phyloP scores from a whole-genome alignment of 2,113 vertebrate species.

The Pardalotus punctatus region DNA sequence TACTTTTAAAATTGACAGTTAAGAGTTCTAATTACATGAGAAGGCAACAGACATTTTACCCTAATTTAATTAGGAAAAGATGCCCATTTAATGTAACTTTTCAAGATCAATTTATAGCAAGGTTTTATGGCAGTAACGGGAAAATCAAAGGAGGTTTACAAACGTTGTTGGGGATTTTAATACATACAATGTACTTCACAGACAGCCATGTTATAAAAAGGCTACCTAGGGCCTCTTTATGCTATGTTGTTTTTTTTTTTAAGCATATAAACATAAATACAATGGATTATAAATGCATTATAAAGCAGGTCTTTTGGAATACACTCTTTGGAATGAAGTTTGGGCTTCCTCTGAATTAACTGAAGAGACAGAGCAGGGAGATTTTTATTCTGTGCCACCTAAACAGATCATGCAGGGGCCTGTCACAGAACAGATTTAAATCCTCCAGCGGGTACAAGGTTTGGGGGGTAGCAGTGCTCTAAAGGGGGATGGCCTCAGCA shows the following conservation, averaged over 20 bases:
- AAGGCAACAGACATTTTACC: not conserved
- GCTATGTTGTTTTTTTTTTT: fast-evolving
- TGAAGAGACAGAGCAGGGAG: not conserved
- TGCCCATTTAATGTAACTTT: not conserved
- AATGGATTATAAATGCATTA: not conserved
- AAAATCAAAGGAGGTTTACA: not conserved
- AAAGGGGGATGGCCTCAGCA: not conserved
- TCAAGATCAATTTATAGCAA: not conserved
- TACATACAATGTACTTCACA: not conserved
- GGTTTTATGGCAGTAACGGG: not conserved
- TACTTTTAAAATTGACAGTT: not conserved
- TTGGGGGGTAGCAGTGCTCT: not conserved
- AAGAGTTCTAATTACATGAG: not conserved
- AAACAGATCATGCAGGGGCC: not conserved
- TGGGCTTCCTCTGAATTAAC: not conserved
- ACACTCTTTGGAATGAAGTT: not conserved
- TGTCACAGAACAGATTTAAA: not conserved
- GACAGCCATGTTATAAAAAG: not conserved
- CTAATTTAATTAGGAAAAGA: conserved; percentile 3
- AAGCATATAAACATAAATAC: not conserved
- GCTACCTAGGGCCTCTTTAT: not conserved
- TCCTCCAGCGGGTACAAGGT: not conserved
- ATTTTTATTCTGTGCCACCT: not conserved
- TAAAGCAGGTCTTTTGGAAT: not conserved
- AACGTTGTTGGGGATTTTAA: not conserved